Evolutionary conservation across 2,888 invertebrate genomes (phyloP).

Genomic region (Calameuta filiformis): DNA sequence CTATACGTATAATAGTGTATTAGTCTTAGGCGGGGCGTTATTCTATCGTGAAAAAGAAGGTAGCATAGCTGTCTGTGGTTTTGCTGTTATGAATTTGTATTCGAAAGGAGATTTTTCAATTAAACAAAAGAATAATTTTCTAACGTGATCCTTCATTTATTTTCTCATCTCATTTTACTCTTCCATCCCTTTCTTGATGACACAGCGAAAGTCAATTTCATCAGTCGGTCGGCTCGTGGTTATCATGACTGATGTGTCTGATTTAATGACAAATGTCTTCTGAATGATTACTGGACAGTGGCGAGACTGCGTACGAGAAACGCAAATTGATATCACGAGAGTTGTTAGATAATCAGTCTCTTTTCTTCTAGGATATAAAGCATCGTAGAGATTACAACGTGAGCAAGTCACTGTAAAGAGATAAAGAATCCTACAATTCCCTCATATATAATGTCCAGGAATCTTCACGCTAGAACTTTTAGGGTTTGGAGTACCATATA

Average conservation of each 20-base stretch:
- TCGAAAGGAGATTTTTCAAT: not conserved
- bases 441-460: not conserved
- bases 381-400: not conserved
- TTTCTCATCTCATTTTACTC: too few relatives aligned
- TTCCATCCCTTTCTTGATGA: too few relatives aligned
- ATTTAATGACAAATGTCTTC: too few relatives aligned
- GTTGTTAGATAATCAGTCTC: not conserved
- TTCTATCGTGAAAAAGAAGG: too few relatives aligned
- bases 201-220: too few relatives aligned
- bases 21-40: too few relatives aligned
- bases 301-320: too few relatives aligned
- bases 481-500: constrained; percentile 16
- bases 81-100: not conserved
- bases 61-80: too few relatives aligned
- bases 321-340: not conserved
- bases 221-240: too few relatives aligned
- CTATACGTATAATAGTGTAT: too few relatives aligned
- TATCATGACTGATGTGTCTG: too few relatives aligned
- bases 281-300: too few relatives aligned
- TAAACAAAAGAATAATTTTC: not conserved
- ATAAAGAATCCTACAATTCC: not conserved
- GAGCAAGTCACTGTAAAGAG: not conserved
- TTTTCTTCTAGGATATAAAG: not conserved
- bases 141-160: not conserved
- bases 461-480: constrained; percentile 1